Evolutionary conservation across 2,888 invertebrate species (phyloP), one percentile per base, ranked within the genome.

Genomic region (Drosophila maculinotata): DNA sequence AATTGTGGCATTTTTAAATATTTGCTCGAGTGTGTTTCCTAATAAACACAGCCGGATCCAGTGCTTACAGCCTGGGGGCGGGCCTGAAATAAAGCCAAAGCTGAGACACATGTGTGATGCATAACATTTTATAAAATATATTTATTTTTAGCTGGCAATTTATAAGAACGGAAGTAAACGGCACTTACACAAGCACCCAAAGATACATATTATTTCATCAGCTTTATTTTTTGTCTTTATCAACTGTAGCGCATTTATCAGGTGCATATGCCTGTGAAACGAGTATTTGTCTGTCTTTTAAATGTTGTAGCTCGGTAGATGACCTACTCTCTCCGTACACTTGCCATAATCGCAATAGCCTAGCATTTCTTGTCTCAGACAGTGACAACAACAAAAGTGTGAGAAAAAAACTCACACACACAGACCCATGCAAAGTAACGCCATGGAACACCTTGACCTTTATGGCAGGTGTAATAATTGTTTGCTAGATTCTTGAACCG

Each of bases 1-100:
- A 78, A 69, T 79, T 77, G 69, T 68, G 36, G 53, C 63, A 57
- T 76, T 72, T 77, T 67, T 68, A 54, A 66, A 73, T 84, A 84
- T 77, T 70, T 64, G 26, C 36, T 62, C 63, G 56, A 20, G 48
- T 53, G 48, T 53, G 67, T 62, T 76, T 81, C 79, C 62, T 63
- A 70, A 85, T 62, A 56, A 70, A 66, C 57, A 47, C 59, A 49
- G 64, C 41, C 56, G 73, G 42, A 31, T 51, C 12, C 45, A n/a
- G 17, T 20, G 36, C 9, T 15, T 54, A 35, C 47, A 31, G 6
- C 30, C n/a, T 15, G 33, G 39, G 45, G 66, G 52, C 72, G 39
- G 51, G 66, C 54, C 71, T 62, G 45, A 26, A 35, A 39, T 17
- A 12, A 44, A 56, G 23, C 33, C 44, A 17, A 31, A 54, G n/a